These are phyloP conservation scores for Trididemnum clinides DNA, from an alignment of 23 tunicate genomes.

Conservation along the genomic window DNA sequence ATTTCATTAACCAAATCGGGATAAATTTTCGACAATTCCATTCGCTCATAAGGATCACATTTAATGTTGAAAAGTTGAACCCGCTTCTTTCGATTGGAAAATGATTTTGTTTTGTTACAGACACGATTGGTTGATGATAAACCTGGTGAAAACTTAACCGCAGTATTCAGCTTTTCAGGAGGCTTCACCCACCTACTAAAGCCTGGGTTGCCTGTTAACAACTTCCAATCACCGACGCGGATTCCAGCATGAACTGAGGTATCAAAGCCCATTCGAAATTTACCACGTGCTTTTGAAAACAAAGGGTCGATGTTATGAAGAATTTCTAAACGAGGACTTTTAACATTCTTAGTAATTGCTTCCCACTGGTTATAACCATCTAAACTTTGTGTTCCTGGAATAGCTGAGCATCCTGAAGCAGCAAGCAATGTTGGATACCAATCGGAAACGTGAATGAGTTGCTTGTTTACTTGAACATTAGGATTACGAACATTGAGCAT, in stretches of 20 bases:
- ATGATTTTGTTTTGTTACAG: background rate
- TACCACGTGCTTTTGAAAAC: background rate
- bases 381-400: constrained; percentile 17
- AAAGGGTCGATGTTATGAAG: constrained; percentile 60
- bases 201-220: constrained; percentile 88
- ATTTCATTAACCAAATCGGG: constrained; percentile 58
- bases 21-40: constrained; percentile 50
- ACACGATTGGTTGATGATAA: background rate
- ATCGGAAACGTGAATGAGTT: constrained; percentile 50
- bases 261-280: constrained; percentile 46
- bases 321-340: constrained; percentile 36
- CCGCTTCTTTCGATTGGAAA: background rate
- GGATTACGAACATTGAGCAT: constrained; percentile 22
- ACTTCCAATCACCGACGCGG: constrained; percentile 78
- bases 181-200: constrained; percentile 60
- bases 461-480: background rate
- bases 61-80: constrained; percentile 65
- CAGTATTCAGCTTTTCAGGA: constrained; percentile 49
- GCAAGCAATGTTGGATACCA: constrained; percentile 50
- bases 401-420: constrained; percentile 22
- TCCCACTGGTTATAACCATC: constrained; percentile 64
- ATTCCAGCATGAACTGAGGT: constrained; percentile 61
- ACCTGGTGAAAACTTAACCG: background rate
- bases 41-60: constrained; percentile 71
- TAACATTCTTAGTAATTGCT: constrained; percentile 1